Base-by-base conservation (phyloP, 1,140 invertebrate species). In the Drosophila ogumai region DNA sequence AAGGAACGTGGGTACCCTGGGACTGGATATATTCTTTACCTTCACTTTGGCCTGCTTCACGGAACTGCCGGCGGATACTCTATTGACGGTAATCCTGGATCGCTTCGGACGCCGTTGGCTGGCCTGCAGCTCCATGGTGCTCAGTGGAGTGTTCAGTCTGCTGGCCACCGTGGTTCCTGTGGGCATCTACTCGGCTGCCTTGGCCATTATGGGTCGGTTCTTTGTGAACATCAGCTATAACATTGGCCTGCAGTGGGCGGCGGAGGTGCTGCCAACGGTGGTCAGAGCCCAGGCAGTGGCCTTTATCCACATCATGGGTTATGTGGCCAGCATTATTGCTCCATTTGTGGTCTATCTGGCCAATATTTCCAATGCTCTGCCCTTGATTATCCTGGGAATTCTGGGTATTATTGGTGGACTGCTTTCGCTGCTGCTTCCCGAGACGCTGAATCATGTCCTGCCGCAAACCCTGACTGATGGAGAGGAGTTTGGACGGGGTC, bases 151-250 rank as follows among this genome's bases (percentile, higher is more conserved):
- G 15, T 97, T 97, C 93, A 97, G 96, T 91, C 92, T 97, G 6
- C 93, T 96, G 65, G 96, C 96, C 34, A 95, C 95, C 3, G 93
- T 94, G 46, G 95, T 96, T 4, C 96, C 96, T 3, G 85, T 94
- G 40, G 96, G 95, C 59, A 94, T 95, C 22, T 95, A 95, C 13
- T 95, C 96, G 58, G 96, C 96, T 0, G 93, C 95, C 0, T 82
- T 97, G 43, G 97, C 96, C 8, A 97, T 98, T 69, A 93, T 96
- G 55, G 97, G 97, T 3, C 93, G 97, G 19, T 97, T 98, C 79
- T 95, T 95, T 63, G 95, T 98, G 5, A 98, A 98, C 80, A 97
- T 97, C 25, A 96, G 97, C 0, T 98, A 97, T 91, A 98, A 98
- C 91, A 97, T 98, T 68, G 97, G 97, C 0, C 93, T 98, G 1